phyloP scores from a whole-genome alignment of 2,113 vertebrate species.

The Rattus norvegicus region GRCr8 NC_086026.1:87710001-87710500 shows the following conservation, averaged over 20 bases:
- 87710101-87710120: slow-evolving; percentile 48
- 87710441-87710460: background rate
- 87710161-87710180: slow-evolving; percentile 91
- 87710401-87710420: background rate
- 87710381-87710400: background rate
- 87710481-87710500: background rate
- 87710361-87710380: background rate
- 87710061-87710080: slow-evolving; percentile 53
- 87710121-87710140: slow-evolving; percentile 72
- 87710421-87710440: background rate
- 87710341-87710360: background rate
- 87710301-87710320: background rate
- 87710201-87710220: slow-evolving; percentile 96
- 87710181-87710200: slow-evolving; percentile 93
- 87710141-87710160: slow-evolving; percentile 92
- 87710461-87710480: background rate
- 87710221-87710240: slow-evolving; percentile 59
- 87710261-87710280: slow-evolving; percentile 36
- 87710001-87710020: background rate
- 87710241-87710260: background rate
- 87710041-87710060: slow-evolving; percentile 1
- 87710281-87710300: slow-evolving; percentile 52
- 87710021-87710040: background rate
- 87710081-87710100: slow-evolving; percentile 1
- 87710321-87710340: background rate